Conservation (phyloP, 2,888 invertebrate genomes). For the Torymus texanus region DNA sequence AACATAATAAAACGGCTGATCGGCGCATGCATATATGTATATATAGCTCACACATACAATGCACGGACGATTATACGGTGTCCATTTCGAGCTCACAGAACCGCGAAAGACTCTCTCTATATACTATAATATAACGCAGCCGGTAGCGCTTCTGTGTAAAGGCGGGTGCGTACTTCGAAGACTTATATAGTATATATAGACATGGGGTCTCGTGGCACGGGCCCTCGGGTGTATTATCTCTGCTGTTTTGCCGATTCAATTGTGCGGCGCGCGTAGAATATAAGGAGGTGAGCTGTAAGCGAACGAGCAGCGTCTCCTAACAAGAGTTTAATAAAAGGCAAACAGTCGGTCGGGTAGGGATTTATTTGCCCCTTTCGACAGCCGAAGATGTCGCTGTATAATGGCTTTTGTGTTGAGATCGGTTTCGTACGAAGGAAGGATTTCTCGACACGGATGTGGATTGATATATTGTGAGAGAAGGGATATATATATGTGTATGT, state of each 20-base stretch:
- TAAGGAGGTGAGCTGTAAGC: too few species aligned
- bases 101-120: conserved; percentile 13
- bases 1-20: too few species aligned
- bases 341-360: conserved; percentile 63
- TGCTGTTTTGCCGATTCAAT: conserved; percentile 75
- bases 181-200: too few species aligned
- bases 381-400: too few species aligned
- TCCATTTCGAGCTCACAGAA: conserved; percentile 37
- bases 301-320: conserved; percentile 70
- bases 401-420: too few species aligned
- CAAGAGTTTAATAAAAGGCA: conserved; percentile 75
- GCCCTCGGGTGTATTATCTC: conserved; percentile 35
- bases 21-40: too few species aligned
- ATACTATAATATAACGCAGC: neutral
- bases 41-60: neutral
- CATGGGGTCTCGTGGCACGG: neutral
- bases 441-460: too few species aligned
- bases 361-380: conserved; percentile 18
- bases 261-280: conserved; percentile 72
- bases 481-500: too few species aligned
- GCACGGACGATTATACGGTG: conserved; percentile 40
- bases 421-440: too few species aligned
- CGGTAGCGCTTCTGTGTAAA: neutral
- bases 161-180: neutral
- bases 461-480: too few species aligned